Percentiles rank a stretch among this genome's conserved stretches.
These are phyloP conservation scores for Cerastis rubricosa DNA, from an alignment of 2,888 invertebrate genomes.

Conservation along the genomic window DNA sequence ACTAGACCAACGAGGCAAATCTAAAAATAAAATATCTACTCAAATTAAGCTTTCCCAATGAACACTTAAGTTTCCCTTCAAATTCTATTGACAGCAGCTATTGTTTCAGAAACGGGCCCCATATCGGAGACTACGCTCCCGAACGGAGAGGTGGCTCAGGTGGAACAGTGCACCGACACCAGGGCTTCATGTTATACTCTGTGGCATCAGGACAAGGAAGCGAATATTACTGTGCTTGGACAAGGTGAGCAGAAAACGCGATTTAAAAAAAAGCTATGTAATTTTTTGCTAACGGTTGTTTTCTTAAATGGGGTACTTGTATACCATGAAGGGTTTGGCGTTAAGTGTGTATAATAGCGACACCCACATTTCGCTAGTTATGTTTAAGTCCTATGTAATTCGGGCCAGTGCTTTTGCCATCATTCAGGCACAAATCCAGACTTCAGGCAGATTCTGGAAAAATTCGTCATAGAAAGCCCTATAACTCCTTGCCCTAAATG, in stretches of 20 bases:
- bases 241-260: constrained; percentile 91
- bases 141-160: constrained; percentile 81
- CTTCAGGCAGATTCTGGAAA: too few species aligned
- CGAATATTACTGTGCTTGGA: constrained; percentile 92
- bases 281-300: too few species aligned
- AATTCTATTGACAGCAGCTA: constrained; percentile 26
- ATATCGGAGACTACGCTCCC: constrained; percentile 78
- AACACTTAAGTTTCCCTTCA: constrained; percentile 9
- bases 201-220: constrained; percentile 92
- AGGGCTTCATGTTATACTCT: constrained; percentile 94
- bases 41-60: not conserved
- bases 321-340: too few species aligned
- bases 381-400: too few species aligned
- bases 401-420: too few species aligned
- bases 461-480: too few species aligned
- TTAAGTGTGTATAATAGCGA: too few species aligned
- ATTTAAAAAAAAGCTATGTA: not conserved
- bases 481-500: too few species aligned
- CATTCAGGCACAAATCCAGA: too few species aligned
- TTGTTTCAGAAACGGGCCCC: constrained; percentile 75
- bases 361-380: too few species aligned
- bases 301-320: too few species aligned
- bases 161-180: constrained; percentile 89
- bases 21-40: not conserved
- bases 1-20: too few species aligned